Evolutionary conservation across 2,888 invertebrate genomes (phyloP).

Genomic region (Galerucella pusilla): DNA sequence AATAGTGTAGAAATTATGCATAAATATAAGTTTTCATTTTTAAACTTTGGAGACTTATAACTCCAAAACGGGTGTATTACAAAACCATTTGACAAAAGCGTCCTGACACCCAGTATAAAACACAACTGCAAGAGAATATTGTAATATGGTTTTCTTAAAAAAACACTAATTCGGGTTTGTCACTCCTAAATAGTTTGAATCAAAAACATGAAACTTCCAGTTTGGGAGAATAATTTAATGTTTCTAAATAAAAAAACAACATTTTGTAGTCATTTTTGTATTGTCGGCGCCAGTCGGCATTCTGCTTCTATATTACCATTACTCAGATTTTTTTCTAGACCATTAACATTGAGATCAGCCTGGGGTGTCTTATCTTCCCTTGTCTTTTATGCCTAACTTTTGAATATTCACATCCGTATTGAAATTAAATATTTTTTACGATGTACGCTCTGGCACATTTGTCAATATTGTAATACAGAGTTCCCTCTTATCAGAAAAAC

Average conservation of each 20-base stretch:
- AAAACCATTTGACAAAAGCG: too few relatives aligned
- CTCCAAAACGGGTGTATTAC: too few relatives aligned
- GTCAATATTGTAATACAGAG: neutral
- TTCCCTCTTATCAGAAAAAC: neutral
- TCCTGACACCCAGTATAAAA: too few relatives aligned
- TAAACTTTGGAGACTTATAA: too few relatives aligned
- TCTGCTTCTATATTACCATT: conserved; percentile 43
- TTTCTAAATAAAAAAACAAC: neutral
- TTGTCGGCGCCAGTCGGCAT: conserved; percentile 34
- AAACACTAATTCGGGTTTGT: too few relatives aligned
- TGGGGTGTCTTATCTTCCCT: conserved; percentile 13
- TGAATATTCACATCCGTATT: conserved; percentile 19
- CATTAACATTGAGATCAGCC: conserved; percentile 28
- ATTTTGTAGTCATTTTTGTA: conserved; percentile 7
- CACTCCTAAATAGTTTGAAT: too few relatives aligned
- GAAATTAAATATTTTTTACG: conserved; percentile 4
- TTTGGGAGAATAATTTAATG: neutral
- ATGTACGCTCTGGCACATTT: neutral
- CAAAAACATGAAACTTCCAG: neutral
- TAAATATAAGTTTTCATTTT: too few relatives aligned
- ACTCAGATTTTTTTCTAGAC: conserved; percentile 44
- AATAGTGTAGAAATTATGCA: too few relatives aligned
- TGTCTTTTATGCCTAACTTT: conserved; percentile 12
- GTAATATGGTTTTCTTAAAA: too few relatives aligned
- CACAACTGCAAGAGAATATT: too few relatives aligned